These are phyloP conservation scores for Bombus waltoni DNA, from an alignment of 1,140 invertebrate species.

Conservation along the genomic window DNA sequence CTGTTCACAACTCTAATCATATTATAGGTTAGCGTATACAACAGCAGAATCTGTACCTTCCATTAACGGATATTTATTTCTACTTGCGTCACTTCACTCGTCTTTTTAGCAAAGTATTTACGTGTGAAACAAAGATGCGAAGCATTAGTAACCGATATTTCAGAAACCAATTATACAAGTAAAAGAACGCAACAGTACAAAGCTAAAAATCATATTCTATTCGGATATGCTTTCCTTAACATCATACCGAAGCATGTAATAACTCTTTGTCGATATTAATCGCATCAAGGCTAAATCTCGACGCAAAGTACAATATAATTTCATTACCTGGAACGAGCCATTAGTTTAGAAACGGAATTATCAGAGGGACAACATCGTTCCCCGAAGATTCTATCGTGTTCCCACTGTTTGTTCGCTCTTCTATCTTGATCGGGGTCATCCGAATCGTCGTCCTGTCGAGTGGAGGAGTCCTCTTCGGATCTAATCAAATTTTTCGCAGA, in stretches of 20 bases:
- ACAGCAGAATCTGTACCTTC: background rate
- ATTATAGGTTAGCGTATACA: background rate
- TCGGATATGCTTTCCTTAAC: too few species aligned
- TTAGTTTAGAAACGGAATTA: slow-evolving; percentile 40
- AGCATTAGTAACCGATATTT: background rate
- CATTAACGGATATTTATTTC: background rate
- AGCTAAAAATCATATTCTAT: too few species aligned
- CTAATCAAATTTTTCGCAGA: slow-evolving; percentile 35
- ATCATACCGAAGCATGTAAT: too few species aligned
- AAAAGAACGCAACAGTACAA: background rate
- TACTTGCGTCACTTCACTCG: background rate
- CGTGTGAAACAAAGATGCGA: background rate
- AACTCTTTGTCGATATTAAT: too few species aligned
- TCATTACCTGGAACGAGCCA: slow-evolving; percentile 41
- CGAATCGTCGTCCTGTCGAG: slow-evolving; percentile 33
- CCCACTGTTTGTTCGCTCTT: slow-evolving; percentile 19
- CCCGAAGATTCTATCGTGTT: slow-evolving; percentile 22
- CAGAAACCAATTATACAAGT: background rate
- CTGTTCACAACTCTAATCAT: background rate
- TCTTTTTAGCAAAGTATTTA: background rate
- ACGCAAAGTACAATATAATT: background rate
- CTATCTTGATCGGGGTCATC: slow-evolving; percentile 29
- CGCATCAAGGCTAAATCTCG: too few species aligned
- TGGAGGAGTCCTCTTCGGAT: slow-evolving; percentile 3
- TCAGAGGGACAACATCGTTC: slow-evolving; percentile 52